These are phyloP conservation scores for Falco naumanni DNA, from an alignment of 2,797 vertebrate genomes.

Conservation along the genomic window DNA sequence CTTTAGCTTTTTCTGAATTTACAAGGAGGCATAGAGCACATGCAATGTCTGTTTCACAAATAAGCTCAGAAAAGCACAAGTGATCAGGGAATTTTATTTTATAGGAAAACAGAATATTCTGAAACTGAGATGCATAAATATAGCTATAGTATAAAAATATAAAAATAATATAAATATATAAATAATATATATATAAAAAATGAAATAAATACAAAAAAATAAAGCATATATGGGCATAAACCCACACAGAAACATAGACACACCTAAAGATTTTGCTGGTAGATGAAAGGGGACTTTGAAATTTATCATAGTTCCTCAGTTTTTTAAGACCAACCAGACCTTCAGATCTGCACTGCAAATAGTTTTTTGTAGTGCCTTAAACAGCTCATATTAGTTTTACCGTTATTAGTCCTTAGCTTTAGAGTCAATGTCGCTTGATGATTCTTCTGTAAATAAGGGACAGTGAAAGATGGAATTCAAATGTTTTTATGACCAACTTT, in stretches of 20 bases:
- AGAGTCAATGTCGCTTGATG: not conserved
- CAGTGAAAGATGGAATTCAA: not conserved
- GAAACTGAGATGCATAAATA: not conserved
- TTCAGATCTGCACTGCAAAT: not conserved
- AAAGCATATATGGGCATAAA: not conserved
- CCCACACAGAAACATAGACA: not conserved
- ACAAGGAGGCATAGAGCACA: accelerated
- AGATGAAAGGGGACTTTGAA: not conserved
- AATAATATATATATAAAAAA: too few relatives aligned
- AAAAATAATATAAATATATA: too few relatives aligned
- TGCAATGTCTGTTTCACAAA: not conserved
- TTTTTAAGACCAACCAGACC: not conserved
- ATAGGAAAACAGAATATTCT: not conserved
- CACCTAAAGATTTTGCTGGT: not conserved
- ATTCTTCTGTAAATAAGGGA: not conserved
- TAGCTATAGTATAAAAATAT: not conserved
- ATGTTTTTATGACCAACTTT: not conserved
- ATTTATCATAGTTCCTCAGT: not conserved
- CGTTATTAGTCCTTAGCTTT: not conserved
- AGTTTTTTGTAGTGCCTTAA: not conserved
- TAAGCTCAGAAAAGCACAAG: not conserved
- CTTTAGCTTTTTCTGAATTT: not conserved
- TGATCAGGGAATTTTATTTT: not conserved
- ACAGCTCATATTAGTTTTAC: too few relatives aligned
- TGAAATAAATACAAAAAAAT: too few relatives aligned